Evolutionary conservation across 2,797 vertebrate species (phyloP).

Genomic region (Acrocephalus scirpaceus): DNA sequence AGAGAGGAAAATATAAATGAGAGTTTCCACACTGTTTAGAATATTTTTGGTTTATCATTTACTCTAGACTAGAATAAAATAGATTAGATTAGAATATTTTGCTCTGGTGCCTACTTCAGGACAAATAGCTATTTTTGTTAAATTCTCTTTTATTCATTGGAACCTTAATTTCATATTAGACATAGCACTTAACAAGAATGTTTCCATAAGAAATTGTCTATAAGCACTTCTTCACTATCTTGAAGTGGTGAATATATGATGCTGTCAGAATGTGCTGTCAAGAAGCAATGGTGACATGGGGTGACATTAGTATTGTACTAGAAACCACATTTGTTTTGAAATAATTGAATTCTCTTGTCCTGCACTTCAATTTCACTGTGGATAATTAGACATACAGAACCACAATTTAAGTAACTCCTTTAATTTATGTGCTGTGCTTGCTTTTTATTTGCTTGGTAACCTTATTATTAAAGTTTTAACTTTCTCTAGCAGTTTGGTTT

Average conservation of each 20-base stretch:
- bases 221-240: not conserved
- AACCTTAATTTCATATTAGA: not conserved
- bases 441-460: not conserved
- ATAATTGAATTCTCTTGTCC: not conserved
- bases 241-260: not conserved
- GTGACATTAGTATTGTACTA: not conserved
- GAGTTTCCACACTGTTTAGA: not conserved
- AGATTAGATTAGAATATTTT: not conserved
- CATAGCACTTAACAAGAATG: not conserved
- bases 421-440: not conserved
- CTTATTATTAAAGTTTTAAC: not conserved
- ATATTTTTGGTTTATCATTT: not conserved
- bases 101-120: not conserved
- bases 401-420: not conserved
- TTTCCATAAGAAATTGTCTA: not conserved
- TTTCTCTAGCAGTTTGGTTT: not conserved
- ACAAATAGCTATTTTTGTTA: not conserved
- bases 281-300: not conserved
- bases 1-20: too few species aligned
- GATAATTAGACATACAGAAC: not conserved
- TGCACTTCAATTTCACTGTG: not conserved
- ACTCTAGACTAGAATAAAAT: not conserved
- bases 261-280: not conserved
- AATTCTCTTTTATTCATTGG: not conserved
- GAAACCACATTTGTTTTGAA: not conserved